phyloP scores from a whole-genome alignment of 2,888 invertebrate species.

The Colostygia pectinataria region DNA sequence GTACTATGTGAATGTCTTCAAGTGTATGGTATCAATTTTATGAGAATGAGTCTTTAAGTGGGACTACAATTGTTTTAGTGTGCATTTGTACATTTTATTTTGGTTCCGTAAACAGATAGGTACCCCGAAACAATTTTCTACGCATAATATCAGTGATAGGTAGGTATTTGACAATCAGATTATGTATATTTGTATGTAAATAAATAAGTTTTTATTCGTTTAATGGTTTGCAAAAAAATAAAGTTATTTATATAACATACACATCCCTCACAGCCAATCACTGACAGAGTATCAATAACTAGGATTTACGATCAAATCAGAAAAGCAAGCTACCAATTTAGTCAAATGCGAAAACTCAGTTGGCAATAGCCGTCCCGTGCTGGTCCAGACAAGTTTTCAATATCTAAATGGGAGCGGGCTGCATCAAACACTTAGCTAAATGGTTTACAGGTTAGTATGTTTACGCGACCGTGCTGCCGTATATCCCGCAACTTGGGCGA shows the following conservation, averaged over 20 bases:
- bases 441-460: slow-evolving; percentile 59
- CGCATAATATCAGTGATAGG: too few relatives aligned
- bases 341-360: slow-evolving; percentile 25
- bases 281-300: slow-evolving; percentile 12
- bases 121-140: too few relatives aligned
- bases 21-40: slow-evolving; percentile 8
- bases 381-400: slow-evolving; percentile 59
- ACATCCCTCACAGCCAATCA: slow-evolving; percentile 7
- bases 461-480: slow-evolving; percentile 40
- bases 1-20: slow-evolving; percentile 12
- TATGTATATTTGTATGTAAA: too few relatives aligned
- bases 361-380: slow-evolving; percentile 39
- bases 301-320: slow-evolving; percentile 17
- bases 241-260: neutral
- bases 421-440: slow-evolving; percentile 71
- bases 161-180: too few relatives aligned
- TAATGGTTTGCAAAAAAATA: too few relatives aligned
- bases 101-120: too few relatives aligned
- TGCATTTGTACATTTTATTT: too few relatives aligned
- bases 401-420: slow-evolving; percentile 61
- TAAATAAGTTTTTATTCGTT: too few relatives aligned
- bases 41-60: slow-evolving; percentile 6
- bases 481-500: slow-evolving; percentile 28
- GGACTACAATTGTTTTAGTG: too few relatives aligned
- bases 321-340: slow-evolving; percentile 33